Base-by-base conservation (phyloP, 2,888 invertebrate species). In the Sinopyrophorus schimmeli region DNA sequence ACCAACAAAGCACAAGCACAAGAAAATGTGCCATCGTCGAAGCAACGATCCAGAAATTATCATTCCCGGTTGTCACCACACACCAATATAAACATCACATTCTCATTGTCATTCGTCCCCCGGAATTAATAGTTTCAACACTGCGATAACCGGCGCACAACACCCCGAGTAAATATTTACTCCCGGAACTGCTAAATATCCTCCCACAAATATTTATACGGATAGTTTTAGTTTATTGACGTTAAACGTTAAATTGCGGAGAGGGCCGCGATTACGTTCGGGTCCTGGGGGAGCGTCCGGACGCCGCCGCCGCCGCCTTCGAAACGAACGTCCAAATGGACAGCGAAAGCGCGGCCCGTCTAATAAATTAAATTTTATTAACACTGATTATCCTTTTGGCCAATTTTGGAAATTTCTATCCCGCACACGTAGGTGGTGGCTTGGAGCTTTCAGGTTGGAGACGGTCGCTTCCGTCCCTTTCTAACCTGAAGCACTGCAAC, bases 191-290 rank as follows among this genome's bases (percentile, higher is more conserved):
- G 57, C 57, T 58, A n/a, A n/a, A n/a, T n/a, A n/a, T n/a, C n/a
- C 55, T 50, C 53, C 32, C 44, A 55, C 60, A 61, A 65, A 63
- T 63, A 63, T 63, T 65, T 58, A 59, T 57, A 57, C 55, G 57
- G 59, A 43, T 56, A 48, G 53, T 55, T 24, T n/a, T 21, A 21
- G 21, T 44, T 54, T 60, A 62, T 64, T 62, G 57, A 54, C 58
- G 54, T 57, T 50, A 57, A 54, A 58, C 53, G 54, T 60, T 59
- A n/a, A n/a, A n/a, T n/a, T n/a, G n/a, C n/a, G n/a, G n/a, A n/a
- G n/a, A n/a, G n/a, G n/a, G n/a, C n/a, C n/a, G n/a, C n/a, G n/a
- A n/a, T n/a, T n/a, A n/a, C n/a, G n/a, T n/a, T n/a, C n/a, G n/a
- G n/a, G n/a, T n/a, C n/a, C n/a, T n/a, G n/a, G n/a, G n/a, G n/a